Conservation (phyloP, 2,888 invertebrate genomes). For the Xanthia togata region DNA sequence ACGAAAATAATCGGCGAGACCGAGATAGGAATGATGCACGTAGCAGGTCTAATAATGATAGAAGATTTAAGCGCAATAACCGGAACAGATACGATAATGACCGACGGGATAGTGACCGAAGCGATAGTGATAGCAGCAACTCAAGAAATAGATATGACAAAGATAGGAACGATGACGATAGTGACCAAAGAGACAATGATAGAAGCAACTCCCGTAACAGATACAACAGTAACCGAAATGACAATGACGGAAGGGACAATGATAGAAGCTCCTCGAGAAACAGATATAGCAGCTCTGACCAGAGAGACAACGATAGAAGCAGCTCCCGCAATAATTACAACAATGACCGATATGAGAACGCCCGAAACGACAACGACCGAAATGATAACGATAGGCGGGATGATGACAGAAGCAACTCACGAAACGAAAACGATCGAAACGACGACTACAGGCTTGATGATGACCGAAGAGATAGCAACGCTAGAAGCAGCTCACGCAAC, state of each 20-base stretch:
- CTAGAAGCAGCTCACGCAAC: background rate
- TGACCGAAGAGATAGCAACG: background rate
- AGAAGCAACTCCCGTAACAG: slow-evolving; percentile 5
- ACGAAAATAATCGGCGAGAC: background rate
- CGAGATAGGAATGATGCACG: background rate
- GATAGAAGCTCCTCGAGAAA: background rate
- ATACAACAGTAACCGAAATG: background rate
- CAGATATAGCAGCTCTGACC: background rate
- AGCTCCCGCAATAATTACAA: background rate
- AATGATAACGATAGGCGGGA: background rate
- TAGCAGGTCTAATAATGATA: slow-evolving; percentile 1
- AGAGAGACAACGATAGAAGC: background rate
- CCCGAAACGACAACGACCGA: background rate
- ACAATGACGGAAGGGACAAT: background rate
- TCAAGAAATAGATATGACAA: background rate
- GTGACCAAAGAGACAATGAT: background rate
- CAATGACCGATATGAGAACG: background rate
- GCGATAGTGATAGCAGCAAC: background rate
- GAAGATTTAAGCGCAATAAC: slow-evolving; percentile 1
- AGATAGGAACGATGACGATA: slow-evolving; percentile 2
- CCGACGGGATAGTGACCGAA: background rate
- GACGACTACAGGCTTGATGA: background rate
- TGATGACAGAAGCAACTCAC: background rate
- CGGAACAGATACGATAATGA: slow-evolving; percentile 4
- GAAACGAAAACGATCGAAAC: background rate